Conservation (phyloP, 2,797 vertebrate genomes). For the Peromyscus eremicus region DNA sequence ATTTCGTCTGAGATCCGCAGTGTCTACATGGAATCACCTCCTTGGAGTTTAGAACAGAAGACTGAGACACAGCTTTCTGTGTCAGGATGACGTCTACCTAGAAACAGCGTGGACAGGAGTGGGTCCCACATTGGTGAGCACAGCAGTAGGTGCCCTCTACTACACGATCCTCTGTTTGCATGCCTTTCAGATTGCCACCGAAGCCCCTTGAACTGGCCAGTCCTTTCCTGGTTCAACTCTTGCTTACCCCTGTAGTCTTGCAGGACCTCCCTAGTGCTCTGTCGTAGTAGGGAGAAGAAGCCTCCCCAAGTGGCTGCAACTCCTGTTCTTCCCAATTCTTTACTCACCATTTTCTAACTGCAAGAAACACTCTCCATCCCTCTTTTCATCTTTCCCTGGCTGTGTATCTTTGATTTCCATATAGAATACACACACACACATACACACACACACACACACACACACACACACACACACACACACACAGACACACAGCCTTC, state of each 20-base stretch:
- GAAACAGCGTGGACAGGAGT: not conserved
- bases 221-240: not conserved
- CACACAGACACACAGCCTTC: not conserved
- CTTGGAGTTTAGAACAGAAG: not conserved
- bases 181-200: not conserved
- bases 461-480: not conserved
- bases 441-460: not conserved
- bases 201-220: not conserved
- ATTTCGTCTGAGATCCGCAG: not conserved
- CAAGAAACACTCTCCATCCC: not conserved
- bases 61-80: not conserved
- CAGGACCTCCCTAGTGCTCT: not conserved
- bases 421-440: not conserved
- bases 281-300: not conserved
- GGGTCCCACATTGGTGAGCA: not conserved
- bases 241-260: not conserved
- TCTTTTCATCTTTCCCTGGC: not conserved
- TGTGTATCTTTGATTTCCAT: not conserved
- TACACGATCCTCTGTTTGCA: not conserved
- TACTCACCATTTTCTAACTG: not conserved
- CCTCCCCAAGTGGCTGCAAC: not conserved
- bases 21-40: not conserved
- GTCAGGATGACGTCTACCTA: not conserved
- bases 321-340: constrained; percentile 10
- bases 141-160: not conserved